Base-by-base conservation (phyloP, 2,113 vertebrate genomes). In the Leptodactylus fuscus region DNA sequence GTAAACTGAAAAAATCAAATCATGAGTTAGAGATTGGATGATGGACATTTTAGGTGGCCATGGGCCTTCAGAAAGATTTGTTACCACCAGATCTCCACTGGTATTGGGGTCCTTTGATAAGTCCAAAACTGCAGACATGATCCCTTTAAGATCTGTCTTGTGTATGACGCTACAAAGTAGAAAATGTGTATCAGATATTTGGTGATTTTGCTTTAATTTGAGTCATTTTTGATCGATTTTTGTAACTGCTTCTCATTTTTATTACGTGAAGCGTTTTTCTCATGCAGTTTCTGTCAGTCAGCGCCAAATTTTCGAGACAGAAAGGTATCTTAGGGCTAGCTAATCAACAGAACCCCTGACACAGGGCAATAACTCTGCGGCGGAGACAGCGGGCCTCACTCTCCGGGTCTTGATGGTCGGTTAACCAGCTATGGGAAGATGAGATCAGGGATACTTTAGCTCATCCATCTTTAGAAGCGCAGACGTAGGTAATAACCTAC, bases 401-500 rank as follows among this genome's bases (percentile, higher is more conserved):
- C 24, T 29, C 46, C n/a, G 34, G 48, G 67, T 55, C 69, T 34
- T 83, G 49, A 18, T 41, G 70, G n/a, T 38, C 60, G 24, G 44
- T 27, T 34, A 36, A 65, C 49, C 69, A 83, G 67, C 81, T 83
- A 74, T 16, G 53, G 51, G 69, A 36, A 69, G 74, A 85, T 78
- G 73, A 76, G 53, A 69, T 29, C 12, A 20, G 38, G 73, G 58
- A 84, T 18, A 36, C 46, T 36, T 77, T 41, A 29, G 27, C 44
- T 27, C 49, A 85, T 67, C 29, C 74, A 79, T 85, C 83, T 53
- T 22, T 4, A 13, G 36, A 62, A 76, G 49, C 48, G 32, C 16
- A n/a, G 69, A 60, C 81, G 55, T 58, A 18, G 22, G 49, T 70
- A 83, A 73, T 83, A 83, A 83, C 67, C 67, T 58, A 29, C 32